Percentiles rank a stretch among this genome's conserved stretches.
These are phyloP conservation scores for Eretmochelys imbricata DNA, from an alignment of 2,113 vertebrate species.

Conservation along the genomic window DNA sequence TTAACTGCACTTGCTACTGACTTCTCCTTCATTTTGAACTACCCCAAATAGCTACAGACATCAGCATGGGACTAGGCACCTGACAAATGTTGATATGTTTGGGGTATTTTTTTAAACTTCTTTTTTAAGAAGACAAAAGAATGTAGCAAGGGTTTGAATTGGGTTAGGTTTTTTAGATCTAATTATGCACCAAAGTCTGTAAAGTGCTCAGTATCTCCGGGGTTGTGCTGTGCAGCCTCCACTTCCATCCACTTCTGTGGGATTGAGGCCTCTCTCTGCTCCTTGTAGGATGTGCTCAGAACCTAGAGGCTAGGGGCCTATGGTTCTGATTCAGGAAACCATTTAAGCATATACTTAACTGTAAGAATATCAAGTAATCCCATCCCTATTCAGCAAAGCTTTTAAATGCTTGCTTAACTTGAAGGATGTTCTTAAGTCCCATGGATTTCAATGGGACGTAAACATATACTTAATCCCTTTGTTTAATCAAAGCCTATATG, in stretches of 20 bases:
- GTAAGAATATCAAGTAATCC: constrained; percentile 14
- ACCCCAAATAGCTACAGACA: not conserved
- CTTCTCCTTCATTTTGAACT: constrained; percentile 14
- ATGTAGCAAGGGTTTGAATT: accelerated
- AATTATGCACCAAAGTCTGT: constrained; percentile 33
- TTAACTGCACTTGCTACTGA: not conserved
- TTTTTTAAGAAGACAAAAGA: constrained; percentile 49
- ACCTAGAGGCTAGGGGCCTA: not conserved
- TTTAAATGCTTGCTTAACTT: constrained; percentile 45
- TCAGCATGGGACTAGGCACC: not conserved
- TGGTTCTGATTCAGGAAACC: constrained; percentile 54
- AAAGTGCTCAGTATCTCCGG: constrained; percentile 40
- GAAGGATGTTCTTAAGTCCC: constrained; percentile 30
- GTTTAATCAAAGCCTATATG: constrained; percentile 23
- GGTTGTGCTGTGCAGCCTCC: constrained; percentile 17
- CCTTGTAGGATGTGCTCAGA: not conserved
- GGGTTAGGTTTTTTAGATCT: constrained; percentile 37
- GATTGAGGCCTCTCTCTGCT: not conserved
- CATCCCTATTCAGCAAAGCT: constrained; percentile 12
- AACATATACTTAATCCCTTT: constrained; percentile 39
- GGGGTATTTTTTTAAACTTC: not conserved
- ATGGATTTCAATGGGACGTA: constrained; percentile 17
- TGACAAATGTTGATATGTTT: not conserved
- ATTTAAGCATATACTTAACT: not conserved
- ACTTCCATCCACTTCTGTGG: not conserved